Evolutionary conservation across 1,140 invertebrate species (phyloP), one percentile per base, ranked within the genome.

Genomic region (Nasonia vitripennis): DNA sequence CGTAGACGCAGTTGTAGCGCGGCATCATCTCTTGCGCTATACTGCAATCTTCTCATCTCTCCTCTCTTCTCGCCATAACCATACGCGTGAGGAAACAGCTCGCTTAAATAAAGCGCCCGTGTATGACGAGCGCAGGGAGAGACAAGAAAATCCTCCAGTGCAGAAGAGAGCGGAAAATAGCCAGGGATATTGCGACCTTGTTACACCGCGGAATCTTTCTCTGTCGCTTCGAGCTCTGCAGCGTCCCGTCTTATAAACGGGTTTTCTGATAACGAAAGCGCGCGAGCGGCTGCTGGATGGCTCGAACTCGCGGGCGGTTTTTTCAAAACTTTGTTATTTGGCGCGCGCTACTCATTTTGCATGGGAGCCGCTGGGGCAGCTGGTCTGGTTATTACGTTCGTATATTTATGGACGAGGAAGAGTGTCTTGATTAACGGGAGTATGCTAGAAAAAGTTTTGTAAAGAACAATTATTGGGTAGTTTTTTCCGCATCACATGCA

Each of bases 31-130:
- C 68, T 27, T 17, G 23, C 68, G 4, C 23, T 6, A 27, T 27
- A 62, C 55, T 62, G 70, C 70, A 71, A 71, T 31, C 70, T 71
- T 17, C 70, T 34, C 70, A 71, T 31, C 11, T 71, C 70, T 31
- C 6, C 14, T 34, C 70, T 34, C 70, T 34, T 12, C 2, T 34
- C 11, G 10, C 20, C 31, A 34, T 71, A 71, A 71, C 70, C 31
- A 17, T 27, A 34, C 70, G 17, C 9, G 70, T 0, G 31, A 9
- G 70, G 27, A 71, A 71, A 34, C 70, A 71, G 7, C 55, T 17
- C 55, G 20, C 17, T 62, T 62, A n/a, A n/a, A 62, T 62, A 62
- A 20, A 62, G 55, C 1, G 55, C 17, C 55, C 55, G 55, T 45
- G 41, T 34, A 34, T 34, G 23, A 71, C 70, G 70, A 71, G 70